phyloP scores from a whole-genome alignment of 2,113 vertebrate genomes.

The Mastomys natalensis region DNA sequence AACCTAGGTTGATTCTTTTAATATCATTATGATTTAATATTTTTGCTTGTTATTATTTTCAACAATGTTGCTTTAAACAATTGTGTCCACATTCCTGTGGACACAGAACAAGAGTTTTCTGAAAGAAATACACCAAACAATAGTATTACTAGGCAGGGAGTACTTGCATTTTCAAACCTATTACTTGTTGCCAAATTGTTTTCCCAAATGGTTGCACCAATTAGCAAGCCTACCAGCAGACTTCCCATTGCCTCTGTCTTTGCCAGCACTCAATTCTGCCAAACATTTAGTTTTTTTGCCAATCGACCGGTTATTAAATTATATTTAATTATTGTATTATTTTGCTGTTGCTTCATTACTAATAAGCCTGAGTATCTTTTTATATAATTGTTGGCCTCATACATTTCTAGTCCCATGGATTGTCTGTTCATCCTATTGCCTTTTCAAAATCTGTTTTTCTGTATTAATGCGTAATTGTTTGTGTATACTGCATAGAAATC shows the following conservation, averaged over 20 bases:
- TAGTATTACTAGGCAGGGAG: neutral
- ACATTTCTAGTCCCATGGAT: neutral
- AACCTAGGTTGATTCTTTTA: neutral
- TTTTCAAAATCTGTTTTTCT: constrained; percentile 5
- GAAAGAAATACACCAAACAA: neutral
- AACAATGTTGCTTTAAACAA: constrained; percentile 25
- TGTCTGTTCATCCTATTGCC: neutral
- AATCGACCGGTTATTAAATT: constrained; percentile 24
- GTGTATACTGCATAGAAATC: neutral
- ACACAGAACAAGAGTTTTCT: neutral
- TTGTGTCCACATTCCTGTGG: neutral
- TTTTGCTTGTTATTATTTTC: constrained; percentile 20
- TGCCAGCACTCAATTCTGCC: neutral
- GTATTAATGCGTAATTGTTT: neutral
- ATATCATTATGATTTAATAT: neutral
- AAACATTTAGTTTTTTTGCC: constrained; percentile 48
- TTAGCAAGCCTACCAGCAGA: constrained; percentile 2
- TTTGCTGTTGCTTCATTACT: constrained; percentile 42
- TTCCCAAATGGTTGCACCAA: constrained; percentile 3
- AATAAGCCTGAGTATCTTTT: neutral
- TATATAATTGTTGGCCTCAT: neutral
- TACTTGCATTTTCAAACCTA: neutral
- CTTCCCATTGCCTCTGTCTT: neutral
- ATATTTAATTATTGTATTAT: constrained; percentile 35
- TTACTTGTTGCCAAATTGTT: constrained; percentile 39